Base-by-base conservation (phyloP, 2,888 invertebrate species). In the Altica lythri region DNA sequence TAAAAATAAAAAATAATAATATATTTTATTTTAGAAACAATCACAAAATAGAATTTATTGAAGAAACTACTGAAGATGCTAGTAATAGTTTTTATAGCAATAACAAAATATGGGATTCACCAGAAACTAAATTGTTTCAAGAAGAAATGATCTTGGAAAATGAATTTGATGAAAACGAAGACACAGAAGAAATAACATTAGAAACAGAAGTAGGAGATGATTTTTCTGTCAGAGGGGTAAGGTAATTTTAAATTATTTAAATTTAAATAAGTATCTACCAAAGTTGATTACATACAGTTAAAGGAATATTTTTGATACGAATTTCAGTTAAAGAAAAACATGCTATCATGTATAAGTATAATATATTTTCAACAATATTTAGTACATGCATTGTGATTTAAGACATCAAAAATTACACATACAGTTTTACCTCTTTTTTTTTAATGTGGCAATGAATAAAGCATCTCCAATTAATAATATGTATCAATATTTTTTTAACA, bases 91-190 rank as follows among this genome's bases (percentile, higher is more conserved):
- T 13, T 2, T 13, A 27, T 37, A 22, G 9, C 4, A 17, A 18
- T 9, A 44, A 37, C 2, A 48, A 51, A 47, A 12, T 43, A 10
- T 56, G 52, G 46, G 49, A 56, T 34, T 18, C 45, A 3, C 9
- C 35, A 6, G 43, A 46, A 17, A 35, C 49, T 2, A 45, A 43
- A 14, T 40, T 53, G 35, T 45, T 46, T 18, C 44, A 49, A 17
- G 38, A 57, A 25, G 37, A 52, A 19, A 30, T 57, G 4, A 37
- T 57, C 13, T 40, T 57, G 8, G 56, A 57, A 27, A 45, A 32
- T 34, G 56, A 47, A 13, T 30, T 48, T 10, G 48, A 56, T 2
- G 49, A 52, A 8, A 40, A 25, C 17, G 44, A 12, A 22, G 52
- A 56, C 32, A 13, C 37, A 1, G 56, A 52, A 46, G 55, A 55